Evolutionary conservation across 1,140 invertebrate species (phyloP), one percentile per base, ranked within the genome.

Genomic region (Euschistus heros): DNA sequence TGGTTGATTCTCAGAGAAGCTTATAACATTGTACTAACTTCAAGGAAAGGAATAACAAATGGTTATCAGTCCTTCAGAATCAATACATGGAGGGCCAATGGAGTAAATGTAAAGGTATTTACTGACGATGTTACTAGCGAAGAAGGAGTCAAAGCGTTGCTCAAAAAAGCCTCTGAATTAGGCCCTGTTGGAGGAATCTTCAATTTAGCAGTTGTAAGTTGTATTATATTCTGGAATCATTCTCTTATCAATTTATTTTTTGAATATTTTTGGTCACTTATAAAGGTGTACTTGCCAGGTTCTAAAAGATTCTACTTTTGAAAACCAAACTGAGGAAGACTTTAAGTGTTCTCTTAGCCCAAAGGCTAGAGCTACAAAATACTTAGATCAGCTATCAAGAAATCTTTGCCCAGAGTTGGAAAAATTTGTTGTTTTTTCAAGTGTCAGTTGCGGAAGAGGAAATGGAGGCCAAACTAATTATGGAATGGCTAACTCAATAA

Each of bases 401-500:
- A 77, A 73, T 63, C 13, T 65, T 4, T 86, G 84, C 67, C 82
- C 82, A 0, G 54, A 76, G 18, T 71, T 86, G 24, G 75, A 80
- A 44, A 73, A 82, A 69, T 87, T 88, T 70, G 83, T 86, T 5
- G 83, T 91, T 22, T 95, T 94, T 75, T 94, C 92, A 1, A 92
- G 89, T 55, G 87, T 94, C 4, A 87, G 86, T 33, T 92, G 90
- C 75, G 92, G 91, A 7, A 80, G 89, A 57, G 92, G 92, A 66
- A 94, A 95, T 75, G 83, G 85, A 50, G 92, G 92, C 3, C 92
- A 94, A 75, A 84, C 87, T 0, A 95, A 94, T 75, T 95, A 96
- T 74, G 92, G 85, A 44, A 81, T 85, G 76, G 80, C 84, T 8
- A 88, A 87, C 74, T 86, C 84, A 0, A 76, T 85, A 14, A 87